Conservation (phyloP, 2,797 vertebrate genomes). For the Merluccius polli region DNA sequence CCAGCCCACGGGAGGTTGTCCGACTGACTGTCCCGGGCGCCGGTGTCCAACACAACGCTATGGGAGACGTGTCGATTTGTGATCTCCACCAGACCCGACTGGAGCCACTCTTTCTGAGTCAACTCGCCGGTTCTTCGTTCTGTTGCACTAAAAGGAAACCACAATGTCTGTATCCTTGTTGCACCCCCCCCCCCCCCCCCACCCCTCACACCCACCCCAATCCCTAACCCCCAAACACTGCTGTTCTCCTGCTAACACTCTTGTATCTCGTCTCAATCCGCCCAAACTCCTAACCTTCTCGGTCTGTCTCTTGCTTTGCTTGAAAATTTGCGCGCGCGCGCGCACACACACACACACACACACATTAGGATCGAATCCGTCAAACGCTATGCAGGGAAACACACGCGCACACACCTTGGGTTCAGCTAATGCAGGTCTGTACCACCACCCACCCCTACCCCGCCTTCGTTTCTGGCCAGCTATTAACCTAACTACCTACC, state of each 20-base stretch:
- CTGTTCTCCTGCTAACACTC: slow-evolving; percentile 35
- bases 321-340: no score
- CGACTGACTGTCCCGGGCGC: not conserved
- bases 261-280: not conserved
- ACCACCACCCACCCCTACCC: not conserved
- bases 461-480: not conserved
- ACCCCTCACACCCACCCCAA: not conserved
- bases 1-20: not conserved
- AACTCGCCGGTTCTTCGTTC: slow-evolving; percentile 55
- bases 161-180: slow-evolving; percentile 54
- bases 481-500: not conserved
- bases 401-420: slow-evolving; percentile 16
- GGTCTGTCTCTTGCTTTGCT: not conserved
- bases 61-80: not conserved
- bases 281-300: slow-evolving; percentile 10
- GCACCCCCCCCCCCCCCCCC: no score
- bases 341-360: not conserved
- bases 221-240: slow-evolving; percentile 24
- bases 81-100: slow-evolving; percentile 39
- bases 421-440: not conserved
- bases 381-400: slow-evolving; percentile 44
- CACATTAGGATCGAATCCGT: slow-evolving; percentile 35
- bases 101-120: slow-evolving; percentile 34
- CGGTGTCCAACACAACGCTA: not conserved
- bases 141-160: slow-evolving; percentile 64